Evolutionary conservation across 2,797 vertebrate genomes (phyloP).

Genomic region (Rhinogobio ventralis): DNA sequence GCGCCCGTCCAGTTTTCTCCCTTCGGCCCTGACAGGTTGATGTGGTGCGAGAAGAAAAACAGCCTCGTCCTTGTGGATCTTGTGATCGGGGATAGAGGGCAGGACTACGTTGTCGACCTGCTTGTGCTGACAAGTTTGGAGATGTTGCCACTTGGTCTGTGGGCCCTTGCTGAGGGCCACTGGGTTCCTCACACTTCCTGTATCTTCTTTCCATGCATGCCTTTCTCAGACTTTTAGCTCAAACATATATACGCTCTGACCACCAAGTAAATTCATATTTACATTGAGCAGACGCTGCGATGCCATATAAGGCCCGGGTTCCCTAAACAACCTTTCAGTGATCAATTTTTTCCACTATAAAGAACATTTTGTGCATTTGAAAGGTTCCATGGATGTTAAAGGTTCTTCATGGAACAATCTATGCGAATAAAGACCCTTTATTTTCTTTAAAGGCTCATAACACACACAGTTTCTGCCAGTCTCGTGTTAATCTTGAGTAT

Average conservation of each 20-base stretch:
- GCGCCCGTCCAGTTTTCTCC: conserved; percentile 50
- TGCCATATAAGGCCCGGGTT: not conserved
- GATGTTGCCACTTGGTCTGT: conserved; percentile 75
- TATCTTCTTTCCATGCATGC: conserved; percentile 60
- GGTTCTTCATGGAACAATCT: not conserved
- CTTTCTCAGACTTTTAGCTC: conserved; percentile 41
- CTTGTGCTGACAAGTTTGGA: conserved; percentile 80
- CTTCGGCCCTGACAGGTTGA: conserved; percentile 66
- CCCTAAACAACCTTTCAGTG: too few species aligned
- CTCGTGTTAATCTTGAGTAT: too few species aligned
- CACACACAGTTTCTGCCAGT: too few species aligned
- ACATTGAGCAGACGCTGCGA: not conserved
- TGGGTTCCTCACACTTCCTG: conserved; percentile 63
- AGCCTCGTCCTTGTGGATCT: conserved; percentile 78
- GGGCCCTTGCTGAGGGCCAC: conserved; percentile 65
- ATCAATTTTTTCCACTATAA: not conserved
- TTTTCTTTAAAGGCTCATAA: not conserved
- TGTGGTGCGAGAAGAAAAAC: conserved; percentile 69
- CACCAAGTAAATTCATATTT: not conserved
- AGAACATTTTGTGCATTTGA: not conserved
- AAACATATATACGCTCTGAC: not conserved
- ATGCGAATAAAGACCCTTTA: not conserved
- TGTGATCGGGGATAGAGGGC: conserved; percentile 78
- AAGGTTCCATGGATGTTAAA: not conserved
- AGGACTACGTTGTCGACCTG: conserved; percentile 78